Percentiles rank a stretch among this genome's conserved stretches.
phyloP scores from a whole-genome alignment of 2,888 invertebrate species.

The Phanerotoma sp. region DNA sequence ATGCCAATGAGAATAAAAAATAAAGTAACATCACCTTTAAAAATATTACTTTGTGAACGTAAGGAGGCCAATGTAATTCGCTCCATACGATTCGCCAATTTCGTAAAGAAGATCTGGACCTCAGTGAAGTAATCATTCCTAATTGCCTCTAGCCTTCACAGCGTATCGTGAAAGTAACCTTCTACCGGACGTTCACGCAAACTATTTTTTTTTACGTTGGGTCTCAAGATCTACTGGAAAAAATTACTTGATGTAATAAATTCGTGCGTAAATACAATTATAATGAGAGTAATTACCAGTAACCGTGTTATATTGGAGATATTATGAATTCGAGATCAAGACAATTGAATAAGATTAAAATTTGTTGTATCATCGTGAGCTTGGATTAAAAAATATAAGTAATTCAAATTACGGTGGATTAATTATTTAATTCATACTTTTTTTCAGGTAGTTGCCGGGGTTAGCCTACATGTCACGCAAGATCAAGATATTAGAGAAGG shows the following conservation, averaged over 20 bases:
- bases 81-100: constrained; percentile 7
- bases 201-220: neutral
- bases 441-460: constrained; percentile 57
- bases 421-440: constrained; percentile 12
- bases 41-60: neutral
- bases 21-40: neutral
- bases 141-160: constrained; percentile 24
- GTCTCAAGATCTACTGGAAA: neutral
- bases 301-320: too few species aligned
- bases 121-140: constrained; percentile 24
- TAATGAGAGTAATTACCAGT: too few species aligned
- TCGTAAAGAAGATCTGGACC: constrained; percentile 21
- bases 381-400: neutral
- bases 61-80: neutral
- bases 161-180: constrained; percentile 16
- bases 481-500: constrained; percentile 44
- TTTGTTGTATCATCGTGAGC: neutral
- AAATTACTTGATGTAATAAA: neutral
- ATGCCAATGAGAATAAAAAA: neutral
- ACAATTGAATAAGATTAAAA: too few species aligned
- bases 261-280: neutral
- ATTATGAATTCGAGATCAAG: too few species aligned
- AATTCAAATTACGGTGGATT: neutral
- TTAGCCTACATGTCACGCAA: constrained; percentile 54
- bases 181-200: constrained; percentile 14